These are phyloP conservation scores for Rhinella marina DNA, from an alignment of 2,797 vertebrate genomes.

Conservation along the genomic window DNA sequence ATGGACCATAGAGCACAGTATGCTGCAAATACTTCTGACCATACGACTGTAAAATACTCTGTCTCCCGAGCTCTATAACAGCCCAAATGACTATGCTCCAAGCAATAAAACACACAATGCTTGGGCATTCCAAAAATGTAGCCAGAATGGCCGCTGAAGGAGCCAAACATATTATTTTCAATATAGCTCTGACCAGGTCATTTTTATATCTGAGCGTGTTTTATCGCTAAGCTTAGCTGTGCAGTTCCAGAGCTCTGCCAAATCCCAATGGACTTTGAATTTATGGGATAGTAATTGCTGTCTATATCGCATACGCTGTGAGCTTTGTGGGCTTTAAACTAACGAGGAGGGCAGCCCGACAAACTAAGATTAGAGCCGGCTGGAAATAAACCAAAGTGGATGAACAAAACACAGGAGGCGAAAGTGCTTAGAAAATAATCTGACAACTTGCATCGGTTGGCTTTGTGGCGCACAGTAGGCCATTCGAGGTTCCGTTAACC, in stretches of 20 bases:
- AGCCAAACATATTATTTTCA: constrained; percentile 62
- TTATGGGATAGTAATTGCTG: constrained; percentile 61
- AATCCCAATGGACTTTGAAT: constrained; percentile 59
- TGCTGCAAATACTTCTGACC: constrained; percentile 46
- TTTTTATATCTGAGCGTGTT: constrained; percentile 58
- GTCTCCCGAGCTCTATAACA: constrained; percentile 47
- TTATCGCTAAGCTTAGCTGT: constrained; percentile 58
- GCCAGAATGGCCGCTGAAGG: constrained; percentile 53
- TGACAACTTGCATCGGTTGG: neutral
- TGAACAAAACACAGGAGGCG: constrained; percentile 35
- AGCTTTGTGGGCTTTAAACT: constrained; percentile 60
- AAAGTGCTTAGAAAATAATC: neutral
- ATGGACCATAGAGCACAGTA: neutral
- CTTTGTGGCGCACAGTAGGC: neutral
- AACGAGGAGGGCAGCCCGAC: constrained; percentile 56
- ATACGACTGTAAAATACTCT: constrained; percentile 44
- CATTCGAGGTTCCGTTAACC: neutral
- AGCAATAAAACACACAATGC: constrained; percentile 56
- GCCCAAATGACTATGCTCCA: constrained; percentile 50
- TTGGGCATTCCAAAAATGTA: constrained; percentile 52
- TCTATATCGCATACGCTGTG: constrained; percentile 55
- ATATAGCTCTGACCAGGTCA: constrained; percentile 61
- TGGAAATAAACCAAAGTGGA: constrained; percentile 43
- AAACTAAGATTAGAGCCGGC: constrained; percentile 50
- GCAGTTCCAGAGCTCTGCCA: constrained; percentile 55